A percentile compares a stretch with the other conserved stretches of the same genome.
Evolutionary conservation across 2,888 invertebrate species (phyloP).

Genomic region (Steinernema hermaphroditum): DNA sequence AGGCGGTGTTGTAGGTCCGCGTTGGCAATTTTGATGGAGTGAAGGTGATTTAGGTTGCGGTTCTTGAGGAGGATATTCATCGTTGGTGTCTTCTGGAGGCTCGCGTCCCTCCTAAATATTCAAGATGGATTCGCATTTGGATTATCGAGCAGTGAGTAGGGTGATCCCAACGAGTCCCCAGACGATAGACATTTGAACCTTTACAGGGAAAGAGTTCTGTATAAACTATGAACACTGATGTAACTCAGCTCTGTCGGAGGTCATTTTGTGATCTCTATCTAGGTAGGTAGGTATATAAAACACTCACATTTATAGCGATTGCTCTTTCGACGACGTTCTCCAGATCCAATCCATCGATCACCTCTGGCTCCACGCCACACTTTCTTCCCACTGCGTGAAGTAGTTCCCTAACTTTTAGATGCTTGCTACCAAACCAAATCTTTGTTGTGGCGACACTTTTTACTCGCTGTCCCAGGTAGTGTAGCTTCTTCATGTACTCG

Average conservation of each 20-base stretch:
- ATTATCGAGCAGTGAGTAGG: too few relatives aligned
- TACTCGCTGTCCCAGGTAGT: constrained; percentile 62
- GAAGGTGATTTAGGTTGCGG: constrained; percentile 36
- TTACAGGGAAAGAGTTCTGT: too few relatives aligned
- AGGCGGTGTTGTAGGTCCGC: background rate
- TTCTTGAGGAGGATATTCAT: constrained; percentile 45
- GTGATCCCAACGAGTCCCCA: too few relatives aligned
- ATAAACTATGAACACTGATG: too few relatives aligned
- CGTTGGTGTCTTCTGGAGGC: constrained; percentile 63
- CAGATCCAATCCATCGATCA: constrained; percentile 62
- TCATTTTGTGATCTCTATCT: too few relatives aligned
- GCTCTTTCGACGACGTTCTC: constrained; percentile 65
- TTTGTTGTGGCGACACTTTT: constrained; percentile 63
- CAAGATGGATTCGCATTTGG: too few relatives aligned
- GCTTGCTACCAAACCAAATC: constrained; percentile 66
- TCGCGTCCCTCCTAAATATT: constrained; percentile 57
- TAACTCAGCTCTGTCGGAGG: too few relatives aligned
- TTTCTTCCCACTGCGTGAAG: constrained; percentile 65
- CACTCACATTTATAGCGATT: constrained; percentile 57
- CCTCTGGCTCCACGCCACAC: constrained; percentile 61
- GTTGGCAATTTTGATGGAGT: background rate
- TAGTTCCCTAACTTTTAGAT: constrained; percentile 61
- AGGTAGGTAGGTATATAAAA: too few relatives aligned
- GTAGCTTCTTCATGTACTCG: constrained; percentile 64
- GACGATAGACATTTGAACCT: too few relatives aligned